phyloP scores from a whole-genome alignment of 2,888 invertebrate species.

The Caenorhabditis sp. region DNA sequence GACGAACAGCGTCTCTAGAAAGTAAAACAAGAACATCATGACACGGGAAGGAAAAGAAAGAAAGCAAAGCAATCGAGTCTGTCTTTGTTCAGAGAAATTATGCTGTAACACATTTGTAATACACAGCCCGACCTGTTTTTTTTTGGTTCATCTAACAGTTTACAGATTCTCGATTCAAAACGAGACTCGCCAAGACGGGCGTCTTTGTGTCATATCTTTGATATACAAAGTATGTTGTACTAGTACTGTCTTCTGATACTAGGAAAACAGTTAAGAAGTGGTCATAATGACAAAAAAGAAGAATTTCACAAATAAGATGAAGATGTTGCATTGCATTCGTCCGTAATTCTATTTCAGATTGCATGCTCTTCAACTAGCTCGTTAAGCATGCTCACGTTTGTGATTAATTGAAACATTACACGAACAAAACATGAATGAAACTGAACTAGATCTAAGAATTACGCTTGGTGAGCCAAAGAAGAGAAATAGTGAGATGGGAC shows the following conservation, averaged over 20 bases:
- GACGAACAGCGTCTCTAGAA: too few species aligned
- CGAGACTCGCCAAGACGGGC: too few species aligned
- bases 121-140: conserved; percentile 37
- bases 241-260: too few species aligned
- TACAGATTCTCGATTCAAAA: not conserved
- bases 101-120: conserved; percentile 53
- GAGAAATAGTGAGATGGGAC: not conserved
- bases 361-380: conserved; percentile 8
- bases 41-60: not conserved
- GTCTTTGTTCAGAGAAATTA: conserved; percentile 37
- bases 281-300: too few species aligned
- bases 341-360: conserved; percentile 25
- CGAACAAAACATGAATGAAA: conserved; percentile 44
- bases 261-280: too few species aligned
- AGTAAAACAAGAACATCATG: not conserved
- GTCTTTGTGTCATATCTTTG: not conserved
- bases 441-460: conserved; percentile 32
- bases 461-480: conserved; percentile 19
- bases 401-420: conserved; percentile 50
- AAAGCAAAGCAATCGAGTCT: conserved; percentile 11
- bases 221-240: too few species aligned
- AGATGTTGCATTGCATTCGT: conserved; percentile 17
- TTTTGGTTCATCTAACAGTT: too few species aligned
- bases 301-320: not conserved
- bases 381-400: conserved; percentile 13